Evolutionary conservation across 1,140 invertebrate genomes (phyloP).

Genomic region (Bombus confusus): DNA sequence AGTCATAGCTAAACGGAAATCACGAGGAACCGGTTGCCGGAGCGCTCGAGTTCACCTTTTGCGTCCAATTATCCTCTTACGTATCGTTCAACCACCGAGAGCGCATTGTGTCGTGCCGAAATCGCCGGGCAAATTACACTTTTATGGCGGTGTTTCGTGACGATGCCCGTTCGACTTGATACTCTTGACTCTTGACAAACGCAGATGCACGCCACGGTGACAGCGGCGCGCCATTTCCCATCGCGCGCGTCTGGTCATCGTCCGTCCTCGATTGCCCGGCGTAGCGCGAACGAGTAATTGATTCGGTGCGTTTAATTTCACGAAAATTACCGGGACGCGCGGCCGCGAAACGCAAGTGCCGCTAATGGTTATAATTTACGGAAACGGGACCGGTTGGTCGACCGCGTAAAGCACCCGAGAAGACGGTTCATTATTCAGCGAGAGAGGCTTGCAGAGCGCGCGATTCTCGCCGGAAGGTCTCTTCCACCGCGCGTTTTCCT

Average conservation of each 20-base stretch:
- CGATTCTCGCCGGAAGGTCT: slow-evolving; percentile 37
- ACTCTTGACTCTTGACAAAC: slow-evolving; percentile 54
- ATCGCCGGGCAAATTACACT: slow-evolving; percentile 31
- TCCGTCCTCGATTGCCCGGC: slow-evolving; percentile 42
- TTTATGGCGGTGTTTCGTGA: slow-evolving; percentile 27
- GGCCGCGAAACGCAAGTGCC: slow-evolving; percentile 76
- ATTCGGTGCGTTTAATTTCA: slow-evolving; percentile 81
- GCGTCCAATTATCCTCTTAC: slow-evolving; percentile 24
- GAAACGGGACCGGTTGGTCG: slow-evolving; percentile 75
- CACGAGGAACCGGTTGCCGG: slow-evolving; percentile 19
- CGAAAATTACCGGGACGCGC: slow-evolving; percentile 77
- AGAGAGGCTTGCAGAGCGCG: background rate
- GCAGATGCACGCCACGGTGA: slow-evolving; percentile 56
- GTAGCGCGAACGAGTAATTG: slow-evolving; percentile 75
- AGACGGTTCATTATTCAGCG: slow-evolving; percentile 75
- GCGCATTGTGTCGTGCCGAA: slow-evolving; percentile 25
- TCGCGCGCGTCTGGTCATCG: slow-evolving; percentile 59
- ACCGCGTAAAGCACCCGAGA: slow-evolving; percentile 75
- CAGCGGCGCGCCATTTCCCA: slow-evolving; percentile 60
- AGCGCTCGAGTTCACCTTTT: background rate
- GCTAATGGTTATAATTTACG: slow-evolving; percentile 81
- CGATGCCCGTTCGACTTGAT: background rate
- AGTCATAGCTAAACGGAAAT: slow-evolving; percentile 30
- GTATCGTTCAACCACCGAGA: slow-evolving; percentile 4
- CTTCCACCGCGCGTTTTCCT: slow-evolving; percentile 27